Percentiles rank a stretch among this genome's conserved stretches.
phyloP scores from a whole-genome alignment of 2,113 vertebrate genomes.

The Aviceda subcristata region DNA sequence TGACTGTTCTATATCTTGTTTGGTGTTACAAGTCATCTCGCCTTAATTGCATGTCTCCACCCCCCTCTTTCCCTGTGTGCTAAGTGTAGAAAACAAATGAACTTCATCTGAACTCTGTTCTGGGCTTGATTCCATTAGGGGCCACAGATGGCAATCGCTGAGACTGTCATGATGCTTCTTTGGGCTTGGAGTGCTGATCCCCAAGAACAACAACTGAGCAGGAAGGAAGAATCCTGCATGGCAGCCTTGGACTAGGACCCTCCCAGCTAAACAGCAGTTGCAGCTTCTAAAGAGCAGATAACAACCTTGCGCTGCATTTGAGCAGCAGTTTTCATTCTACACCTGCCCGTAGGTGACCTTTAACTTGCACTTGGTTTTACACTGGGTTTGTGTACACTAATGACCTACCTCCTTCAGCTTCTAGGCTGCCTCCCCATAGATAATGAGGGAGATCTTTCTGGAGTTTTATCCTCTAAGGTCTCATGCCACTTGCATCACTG shows the following conservation, averaged over 20 bases:
- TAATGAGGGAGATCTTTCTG: neutral
- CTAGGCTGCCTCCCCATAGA: neutral
- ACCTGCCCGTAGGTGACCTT: neutral
- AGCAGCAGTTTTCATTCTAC: neutral
- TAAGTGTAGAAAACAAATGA: neutral
- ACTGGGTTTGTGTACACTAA: neutral
- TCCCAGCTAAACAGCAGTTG: neutral
- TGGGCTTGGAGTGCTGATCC: neutral
- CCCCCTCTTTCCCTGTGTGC: neutral
- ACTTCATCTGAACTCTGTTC: neutral
- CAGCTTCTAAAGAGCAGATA: neutral
- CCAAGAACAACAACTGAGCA: fast-evolving
- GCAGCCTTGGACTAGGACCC: neutral
- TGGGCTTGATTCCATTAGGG: neutral
- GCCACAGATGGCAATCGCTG: neutral
- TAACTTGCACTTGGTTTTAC: neutral
- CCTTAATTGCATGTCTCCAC: neutral
- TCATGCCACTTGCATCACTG: fast-evolving
- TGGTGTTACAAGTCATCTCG: neutral
- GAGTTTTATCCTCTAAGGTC: neutral
- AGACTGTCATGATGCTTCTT: neutral
- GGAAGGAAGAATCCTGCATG: neutral
- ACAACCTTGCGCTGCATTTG: fast-evolving
- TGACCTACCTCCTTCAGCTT: neutral
- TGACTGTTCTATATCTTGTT: neutral